phyloP scores from a whole-genome alignment of 2,113 vertebrate genomes.

The Candoia aspera region DNA sequence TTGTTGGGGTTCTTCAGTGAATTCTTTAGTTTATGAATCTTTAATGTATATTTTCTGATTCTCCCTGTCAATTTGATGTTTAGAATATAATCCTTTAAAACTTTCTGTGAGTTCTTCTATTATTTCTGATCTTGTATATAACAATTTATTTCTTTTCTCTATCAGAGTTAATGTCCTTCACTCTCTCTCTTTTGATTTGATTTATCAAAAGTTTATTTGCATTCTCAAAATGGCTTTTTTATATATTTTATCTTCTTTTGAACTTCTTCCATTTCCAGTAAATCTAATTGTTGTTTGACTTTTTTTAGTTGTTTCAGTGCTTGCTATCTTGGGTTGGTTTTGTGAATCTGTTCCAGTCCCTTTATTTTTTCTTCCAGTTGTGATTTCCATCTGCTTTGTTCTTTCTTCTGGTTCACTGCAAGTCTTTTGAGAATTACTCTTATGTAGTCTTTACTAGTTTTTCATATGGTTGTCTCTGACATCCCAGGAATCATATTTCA shows the following conservation, averaged over 20 bases:
- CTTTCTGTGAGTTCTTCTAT: not conserved
- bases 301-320: not conserved
- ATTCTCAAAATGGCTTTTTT: not conserved
- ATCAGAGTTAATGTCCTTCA: not conserved
- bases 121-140: not conserved
- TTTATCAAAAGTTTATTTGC: not conserved
- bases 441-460: not conserved
- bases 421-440: not conserved
- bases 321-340: not conserved
- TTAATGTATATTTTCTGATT: no score
- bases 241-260: not conserved
- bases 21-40: no score
- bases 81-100: no score
- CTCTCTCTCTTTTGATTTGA: not conserved
- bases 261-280: not conserved
- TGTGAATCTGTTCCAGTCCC: not conserved
- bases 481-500: not conserved
- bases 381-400: not conserved
- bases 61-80: no score
- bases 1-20: no score
- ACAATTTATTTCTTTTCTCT: not conserved
- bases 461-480: not conserved
- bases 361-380: not conserved
- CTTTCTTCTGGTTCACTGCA: not conserved
- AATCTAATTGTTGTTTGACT: not conserved